phyloP scores from a whole-genome alignment of 2,797 vertebrate genomes.

The Micrastur ruficollis region DNA sequence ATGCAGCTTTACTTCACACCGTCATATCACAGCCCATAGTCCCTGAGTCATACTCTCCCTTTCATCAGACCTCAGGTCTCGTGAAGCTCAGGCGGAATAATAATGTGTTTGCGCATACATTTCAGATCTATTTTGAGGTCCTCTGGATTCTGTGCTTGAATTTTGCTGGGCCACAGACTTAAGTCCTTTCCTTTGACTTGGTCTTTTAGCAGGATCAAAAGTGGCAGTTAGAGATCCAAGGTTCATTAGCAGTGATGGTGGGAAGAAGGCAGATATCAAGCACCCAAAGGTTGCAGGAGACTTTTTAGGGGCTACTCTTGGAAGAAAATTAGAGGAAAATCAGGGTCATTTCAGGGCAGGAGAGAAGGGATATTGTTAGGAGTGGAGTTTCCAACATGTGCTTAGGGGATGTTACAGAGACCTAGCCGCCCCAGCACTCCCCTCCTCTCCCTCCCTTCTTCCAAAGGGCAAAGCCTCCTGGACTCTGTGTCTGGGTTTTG shows the following conservation, averaged over 20 bases:
- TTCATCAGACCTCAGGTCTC: neutral
- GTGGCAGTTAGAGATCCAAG: too few relatives aligned
- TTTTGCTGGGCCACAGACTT: neutral
- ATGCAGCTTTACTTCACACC: neutral
- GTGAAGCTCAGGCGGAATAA: neutral
- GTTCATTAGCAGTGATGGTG: neutral
- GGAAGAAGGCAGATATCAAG: neutral
- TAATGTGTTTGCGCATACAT: neutral
- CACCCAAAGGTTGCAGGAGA: neutral
- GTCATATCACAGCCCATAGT: fast-evolving
- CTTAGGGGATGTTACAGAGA: neutral
- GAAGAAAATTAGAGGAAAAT: neutral
- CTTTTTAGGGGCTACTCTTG: neutral
- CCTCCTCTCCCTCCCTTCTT: neutral
- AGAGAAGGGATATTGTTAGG: neutral
- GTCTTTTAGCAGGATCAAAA: neutral
- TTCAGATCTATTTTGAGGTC: neutral
- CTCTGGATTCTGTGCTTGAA: neutral
- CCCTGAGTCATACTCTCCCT: neutral
- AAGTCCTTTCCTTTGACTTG: neutral
- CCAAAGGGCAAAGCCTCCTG: neutral
- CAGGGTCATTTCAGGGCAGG: neutral
- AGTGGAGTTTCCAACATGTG: neutral
- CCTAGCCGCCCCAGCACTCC: neutral
- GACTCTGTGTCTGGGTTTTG: neutral